These are phyloP conservation scores for Heliconius sara DNA, from an alignment of 2,888 invertebrate genomes.

Conservation along the genomic window DNA sequence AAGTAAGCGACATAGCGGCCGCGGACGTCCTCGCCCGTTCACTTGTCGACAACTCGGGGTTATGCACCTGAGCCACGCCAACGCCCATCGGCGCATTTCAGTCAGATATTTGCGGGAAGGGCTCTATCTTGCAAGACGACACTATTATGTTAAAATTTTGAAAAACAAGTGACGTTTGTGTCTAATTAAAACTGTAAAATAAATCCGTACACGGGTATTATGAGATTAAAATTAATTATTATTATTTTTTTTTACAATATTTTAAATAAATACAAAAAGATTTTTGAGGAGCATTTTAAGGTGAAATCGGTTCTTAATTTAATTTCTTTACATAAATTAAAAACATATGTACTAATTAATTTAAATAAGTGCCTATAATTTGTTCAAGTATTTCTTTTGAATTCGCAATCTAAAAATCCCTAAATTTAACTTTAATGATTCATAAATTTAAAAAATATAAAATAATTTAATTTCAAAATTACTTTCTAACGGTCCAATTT, in stretches of 20 bases:
- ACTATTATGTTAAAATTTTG: conserved; percentile 79
- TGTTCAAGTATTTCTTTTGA: not conserved
- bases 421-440: not conserved
- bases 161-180: conserved; percentile 54
- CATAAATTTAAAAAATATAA: not conserved
- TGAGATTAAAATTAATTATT: not conserved
- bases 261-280: not conserved
- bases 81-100: conserved; percentile 74
- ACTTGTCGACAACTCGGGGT: conserved; percentile 80
- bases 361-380: conserved; percentile 5
- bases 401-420: not conserved
- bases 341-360: not conserved
- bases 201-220: conserved; percentile 7
- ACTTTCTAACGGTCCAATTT: conserved; percentile 45
- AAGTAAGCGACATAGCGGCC: conserved; percentile 81
- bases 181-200: conserved; percentile 12
- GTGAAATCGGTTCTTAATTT: not conserved
- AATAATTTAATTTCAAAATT: conserved; percentile 27
- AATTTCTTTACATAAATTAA: not conserved
- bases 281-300: not conserved
- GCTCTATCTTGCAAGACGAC: conserved; percentile 72
- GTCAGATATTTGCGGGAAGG: conserved; percentile 71
- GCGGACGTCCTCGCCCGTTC: conserved; percentile 81
- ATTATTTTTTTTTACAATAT: not conserved
- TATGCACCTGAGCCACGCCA: conserved; percentile 82